A percentile compares a stretch with the other conserved stretches of the same genome.
Evolutionary conservation across 2,113 vertebrate genomes (phyloP).

Genomic region (Myanophis thanlyinensis): DNA sequence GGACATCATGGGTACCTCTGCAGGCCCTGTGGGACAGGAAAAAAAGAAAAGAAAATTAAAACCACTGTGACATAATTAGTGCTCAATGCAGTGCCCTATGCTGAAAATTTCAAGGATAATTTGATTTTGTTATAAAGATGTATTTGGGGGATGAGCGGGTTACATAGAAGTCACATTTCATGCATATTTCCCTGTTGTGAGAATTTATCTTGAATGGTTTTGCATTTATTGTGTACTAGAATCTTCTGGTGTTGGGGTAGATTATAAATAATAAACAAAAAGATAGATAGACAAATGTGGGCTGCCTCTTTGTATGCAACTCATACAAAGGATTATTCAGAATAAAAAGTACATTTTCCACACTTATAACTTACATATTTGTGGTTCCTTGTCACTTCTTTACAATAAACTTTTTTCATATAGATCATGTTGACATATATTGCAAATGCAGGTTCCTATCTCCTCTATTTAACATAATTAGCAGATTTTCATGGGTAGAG

Average conservation of each 20-base stretch:
- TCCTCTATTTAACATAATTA: no score
- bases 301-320: no score
- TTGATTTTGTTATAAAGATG: conserved; percentile 35
- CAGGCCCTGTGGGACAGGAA: conserved; percentile 78
- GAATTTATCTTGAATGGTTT: neutral
- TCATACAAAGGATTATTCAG: no score
- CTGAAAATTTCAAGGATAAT: conserved; percentile 40
- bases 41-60: conserved; percentile 34
- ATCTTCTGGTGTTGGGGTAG: neutral
- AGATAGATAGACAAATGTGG: neutral
- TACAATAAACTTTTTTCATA: no score
- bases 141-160: conserved; percentile 14
- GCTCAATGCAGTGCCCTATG: neutral
- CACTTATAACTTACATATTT: no score
- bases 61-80: neutral
- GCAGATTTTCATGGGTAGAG: no score
- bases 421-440: no score
- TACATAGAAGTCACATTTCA: neutral
- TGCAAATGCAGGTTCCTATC: no score
- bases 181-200: neutral
- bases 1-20: conserved; percentile 99
- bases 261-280: neutral
- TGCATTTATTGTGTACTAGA: neutral
- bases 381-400: no score
- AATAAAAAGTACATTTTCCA: no score